Evolutionary conservation across 1,140 invertebrate genomes (phyloP).

Genomic region (Acromyrmex heyeri): DNA sequence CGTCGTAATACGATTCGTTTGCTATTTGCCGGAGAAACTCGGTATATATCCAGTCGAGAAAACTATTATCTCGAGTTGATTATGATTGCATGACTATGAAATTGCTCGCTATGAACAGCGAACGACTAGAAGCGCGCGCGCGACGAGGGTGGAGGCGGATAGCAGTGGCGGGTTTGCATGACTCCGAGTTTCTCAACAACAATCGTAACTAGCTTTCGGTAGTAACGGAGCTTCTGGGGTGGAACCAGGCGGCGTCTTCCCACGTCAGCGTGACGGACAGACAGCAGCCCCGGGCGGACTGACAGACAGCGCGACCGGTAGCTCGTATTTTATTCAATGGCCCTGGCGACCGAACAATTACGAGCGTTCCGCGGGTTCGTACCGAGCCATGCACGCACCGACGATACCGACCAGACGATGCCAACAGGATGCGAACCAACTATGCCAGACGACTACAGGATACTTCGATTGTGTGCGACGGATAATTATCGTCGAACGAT

Average conservation of each 20-base stretch:
- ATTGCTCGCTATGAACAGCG: slow-evolving; percentile 74
- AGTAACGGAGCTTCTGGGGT: slow-evolving; percentile 79
- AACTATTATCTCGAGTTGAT: slow-evolving; percentile 83
- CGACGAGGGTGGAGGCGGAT: slow-evolving; percentile 49
- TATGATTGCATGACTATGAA: slow-evolving; percentile 85
- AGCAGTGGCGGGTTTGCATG: slow-evolving; percentile 80
- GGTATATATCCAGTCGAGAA: slow-evolving; percentile 66
- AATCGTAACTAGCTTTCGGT: slow-evolving; percentile 86
- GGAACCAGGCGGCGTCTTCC: slow-evolving; percentile 86
- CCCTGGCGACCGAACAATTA: slow-evolving; percentile 86
- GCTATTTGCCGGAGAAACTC: slow-evolving; percentile 6
- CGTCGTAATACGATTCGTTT: background rate
- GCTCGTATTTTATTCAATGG: slow-evolving; percentile 87
- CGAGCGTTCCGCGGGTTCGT: slow-evolving; percentile 68
- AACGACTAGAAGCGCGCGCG: slow-evolving; percentile 34
- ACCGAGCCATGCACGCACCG: slow-evolving; percentile 58
- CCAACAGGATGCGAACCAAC: slow-evolving; percentile 69
- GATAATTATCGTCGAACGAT: slow-evolving; percentile 82
- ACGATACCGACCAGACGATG: slow-evolving; percentile 52
- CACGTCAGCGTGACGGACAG: slow-evolving; percentile 87
- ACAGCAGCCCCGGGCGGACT: slow-evolving; percentile 83
- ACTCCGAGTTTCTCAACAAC: slow-evolving; percentile 84
- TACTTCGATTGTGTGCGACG: slow-evolving; percentile 80
- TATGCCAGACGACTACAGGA: slow-evolving; percentile 65
- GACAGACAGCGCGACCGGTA: slow-evolving; percentile 85